These are phyloP conservation scores for Acronicta aceris DNA, from an alignment of 2,888 invertebrate species.

Conservation along the genomic window DNA sequence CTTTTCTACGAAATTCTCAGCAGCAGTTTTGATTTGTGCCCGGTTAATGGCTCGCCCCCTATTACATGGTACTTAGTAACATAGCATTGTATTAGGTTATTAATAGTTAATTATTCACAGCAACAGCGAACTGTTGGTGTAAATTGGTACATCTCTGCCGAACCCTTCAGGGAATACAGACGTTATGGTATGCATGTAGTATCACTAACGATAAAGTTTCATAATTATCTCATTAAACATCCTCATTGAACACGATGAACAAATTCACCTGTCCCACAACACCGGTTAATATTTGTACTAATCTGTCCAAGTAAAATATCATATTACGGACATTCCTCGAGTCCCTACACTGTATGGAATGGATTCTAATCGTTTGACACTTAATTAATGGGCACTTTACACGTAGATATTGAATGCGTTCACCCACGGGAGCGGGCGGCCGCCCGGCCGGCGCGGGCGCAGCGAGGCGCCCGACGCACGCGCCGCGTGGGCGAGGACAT, in stretches of 20 bases:
- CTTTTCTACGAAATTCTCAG: too few relatives aligned
- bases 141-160: too few relatives aligned
- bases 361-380: conserved; percentile 56
- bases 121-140: too few relatives aligned
- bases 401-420: conserved; percentile 58
- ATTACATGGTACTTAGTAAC: too few relatives aligned
- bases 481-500: conserved; percentile 78
- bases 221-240: conserved; percentile 3
- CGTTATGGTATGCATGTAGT: too few relatives aligned
- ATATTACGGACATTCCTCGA: conserved; percentile 42
- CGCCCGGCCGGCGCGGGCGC: conserved; percentile 35
- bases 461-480: conserved; percentile 65
- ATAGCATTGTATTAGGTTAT: too few relatives aligned
- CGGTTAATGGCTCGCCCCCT: too few relatives aligned
- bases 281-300: conserved; percentile 13
- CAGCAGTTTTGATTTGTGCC: too few relatives aligned
- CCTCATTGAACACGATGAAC: background rate
- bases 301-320: conserved; percentile 39
- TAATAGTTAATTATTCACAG: too few relatives aligned
- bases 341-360: conserved; percentile 32
- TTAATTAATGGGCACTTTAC: conserved; percentile 62
- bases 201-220: too few relatives aligned
- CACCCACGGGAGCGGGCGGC: conserved; percentile 49
- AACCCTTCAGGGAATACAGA: too few relatives aligned
- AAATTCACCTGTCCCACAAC: conserved; percentile 18